A percentile compares a stretch with the other conserved stretches of the same genome.
Conservation (phyloP, 2,888 invertebrate genomes). For the Ichneumoninae sp. region DNA sequence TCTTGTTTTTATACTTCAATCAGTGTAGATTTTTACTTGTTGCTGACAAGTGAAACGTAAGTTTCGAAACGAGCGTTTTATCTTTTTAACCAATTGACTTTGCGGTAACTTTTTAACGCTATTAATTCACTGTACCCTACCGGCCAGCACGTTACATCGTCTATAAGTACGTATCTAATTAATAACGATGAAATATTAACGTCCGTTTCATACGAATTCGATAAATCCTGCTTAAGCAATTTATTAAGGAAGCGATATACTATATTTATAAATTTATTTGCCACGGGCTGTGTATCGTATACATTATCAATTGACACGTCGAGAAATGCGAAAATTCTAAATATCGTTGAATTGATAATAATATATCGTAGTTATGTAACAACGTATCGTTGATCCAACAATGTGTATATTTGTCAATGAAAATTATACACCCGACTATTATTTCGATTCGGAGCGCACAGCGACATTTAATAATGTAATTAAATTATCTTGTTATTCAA, state of each 20-base stretch:
- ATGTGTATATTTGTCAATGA: constrained; percentile 45
- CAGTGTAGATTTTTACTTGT: constrained; percentile 1
- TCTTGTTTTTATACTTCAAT: not conserved
- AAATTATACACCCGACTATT: constrained; percentile 8
- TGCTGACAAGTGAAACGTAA: not conserved
- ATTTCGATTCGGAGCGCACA: constrained; percentile 8
- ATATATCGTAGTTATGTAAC: constrained; percentile 15
- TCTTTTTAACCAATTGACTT: constrained; percentile 9
- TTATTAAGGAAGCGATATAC: not conserved
- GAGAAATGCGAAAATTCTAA: constrained; percentile 15
- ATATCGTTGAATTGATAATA: constrained; percentile 40
- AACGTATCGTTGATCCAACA: constrained; percentile 6
- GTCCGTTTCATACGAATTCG: constrained; percentile 8
- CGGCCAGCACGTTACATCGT: constrained; percentile 17
- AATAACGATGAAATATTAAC: constrained; percentile 11
- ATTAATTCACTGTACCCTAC: constrained; percentile 49
- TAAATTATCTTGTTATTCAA: not conserved
- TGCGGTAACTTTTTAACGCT: constrained; percentile 13
- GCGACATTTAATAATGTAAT: constrained; percentile 23
- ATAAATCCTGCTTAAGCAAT: not conserved
- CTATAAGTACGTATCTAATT: constrained; percentile 3
- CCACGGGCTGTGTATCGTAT: constrained; percentile 69
- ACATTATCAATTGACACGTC: constrained; percentile 47
- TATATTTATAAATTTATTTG: constrained; percentile 58
- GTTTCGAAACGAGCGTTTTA: not conserved